Evolutionary conservation across 1,140 invertebrate genomes (phyloP).

Genomic region (Uloborus diversus): DNA sequence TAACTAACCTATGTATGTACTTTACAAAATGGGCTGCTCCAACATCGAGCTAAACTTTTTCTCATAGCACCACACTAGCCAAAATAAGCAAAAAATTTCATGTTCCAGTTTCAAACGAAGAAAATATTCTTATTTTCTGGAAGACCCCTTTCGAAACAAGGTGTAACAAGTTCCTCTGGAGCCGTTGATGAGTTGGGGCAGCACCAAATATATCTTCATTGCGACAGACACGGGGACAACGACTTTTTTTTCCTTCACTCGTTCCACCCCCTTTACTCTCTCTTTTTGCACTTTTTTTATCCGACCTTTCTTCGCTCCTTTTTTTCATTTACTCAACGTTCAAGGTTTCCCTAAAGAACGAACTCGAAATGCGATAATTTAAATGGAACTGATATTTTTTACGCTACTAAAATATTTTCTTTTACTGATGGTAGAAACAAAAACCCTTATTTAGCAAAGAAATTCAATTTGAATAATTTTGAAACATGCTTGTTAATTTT

Average conservation of each 20-base stretch:
- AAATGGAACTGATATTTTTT: no score
- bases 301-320: neutral
- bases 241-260: conserved; percentile 16
- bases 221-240: conserved; percentile 26
- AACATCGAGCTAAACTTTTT: no score
- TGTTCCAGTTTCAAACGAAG: no score
- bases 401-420: no score
- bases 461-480: no score
- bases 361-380: neutral
- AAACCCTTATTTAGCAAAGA: no score
- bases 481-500: no score
- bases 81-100: no score
- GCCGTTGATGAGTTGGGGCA: neutral
- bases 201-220: conserved; percentile 53
- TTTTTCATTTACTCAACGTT: neutral
- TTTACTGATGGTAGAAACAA: no score
- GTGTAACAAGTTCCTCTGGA: conserved; percentile 39
- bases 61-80: no score
- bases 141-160: conserved; percentile 2
- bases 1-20: no score
- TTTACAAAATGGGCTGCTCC: no score
- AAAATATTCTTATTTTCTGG: conserved; percentile 38
- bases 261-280: neutral
- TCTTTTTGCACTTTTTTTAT: neutral
- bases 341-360: neutral